phyloP scores from a whole-genome alignment of 2,888 invertebrate species.

The Chaetoderma sp. region DNA sequence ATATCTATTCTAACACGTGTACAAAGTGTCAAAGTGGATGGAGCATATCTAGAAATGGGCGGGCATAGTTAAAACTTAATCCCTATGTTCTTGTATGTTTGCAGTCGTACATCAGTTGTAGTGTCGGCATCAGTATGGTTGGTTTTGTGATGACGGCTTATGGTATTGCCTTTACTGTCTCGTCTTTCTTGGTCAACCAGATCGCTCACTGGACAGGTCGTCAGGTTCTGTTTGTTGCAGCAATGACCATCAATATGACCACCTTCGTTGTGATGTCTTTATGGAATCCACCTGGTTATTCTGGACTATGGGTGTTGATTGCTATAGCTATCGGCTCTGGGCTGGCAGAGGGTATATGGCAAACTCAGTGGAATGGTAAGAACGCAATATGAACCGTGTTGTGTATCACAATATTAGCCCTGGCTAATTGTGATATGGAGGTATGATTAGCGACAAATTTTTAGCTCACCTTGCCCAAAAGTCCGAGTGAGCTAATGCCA shows the following conservation, averaged over 20 bases:
- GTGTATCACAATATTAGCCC: too few relatives aligned
- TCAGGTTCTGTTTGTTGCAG: constrained; percentile 43
- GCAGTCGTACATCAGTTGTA: constrained; percentile 55
- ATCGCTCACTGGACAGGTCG: constrained; percentile 47
- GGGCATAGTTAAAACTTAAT: not conserved
- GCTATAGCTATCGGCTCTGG: constrained; percentile 49
- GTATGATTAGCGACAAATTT: too few relatives aligned
- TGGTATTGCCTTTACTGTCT: constrained; percentile 47
- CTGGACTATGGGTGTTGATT: constrained; percentile 38
- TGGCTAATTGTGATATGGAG: too few relatives aligned
- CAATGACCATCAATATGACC: constrained; percentile 41
- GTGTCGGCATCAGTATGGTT: constrained; percentile 51
- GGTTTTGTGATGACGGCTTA: constrained; percentile 57
- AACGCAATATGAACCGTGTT: not conserved
- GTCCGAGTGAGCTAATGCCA: too few relatives aligned
- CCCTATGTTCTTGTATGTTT: constrained; percentile 7
- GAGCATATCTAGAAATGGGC: too few relatives aligned
- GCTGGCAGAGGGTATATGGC: constrained; percentile 50
- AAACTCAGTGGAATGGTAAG: constrained; percentile 53
- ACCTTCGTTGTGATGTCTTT: constrained; percentile 40
- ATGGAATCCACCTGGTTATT: constrained; percentile 37
- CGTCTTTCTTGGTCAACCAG: constrained; percentile 43
- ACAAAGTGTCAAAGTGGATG: too few relatives aligned
- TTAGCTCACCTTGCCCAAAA: too few relatives aligned
- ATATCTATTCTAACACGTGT: too few relatives aligned